Percentiles rank a stretch among this genome's conserved stretches.
Evolutionary conservation across 2,797 vertebrate genomes (phyloP).

Genomic region (Spondyliosoma cantharus): DNA sequence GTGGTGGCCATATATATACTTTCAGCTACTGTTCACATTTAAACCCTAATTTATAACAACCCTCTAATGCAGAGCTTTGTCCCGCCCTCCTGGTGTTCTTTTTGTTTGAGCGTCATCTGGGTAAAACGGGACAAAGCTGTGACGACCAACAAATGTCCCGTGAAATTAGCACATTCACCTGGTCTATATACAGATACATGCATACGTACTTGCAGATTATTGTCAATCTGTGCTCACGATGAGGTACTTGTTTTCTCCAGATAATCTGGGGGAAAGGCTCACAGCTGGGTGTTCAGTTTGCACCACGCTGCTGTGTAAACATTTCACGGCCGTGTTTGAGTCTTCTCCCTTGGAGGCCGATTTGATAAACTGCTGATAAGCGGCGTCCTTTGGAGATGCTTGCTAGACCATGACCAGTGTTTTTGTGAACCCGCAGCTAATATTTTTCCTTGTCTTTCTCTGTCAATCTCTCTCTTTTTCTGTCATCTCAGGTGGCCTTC

Average conservation of each 20-base stretch:
- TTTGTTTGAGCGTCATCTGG: constrained; percentile 32
- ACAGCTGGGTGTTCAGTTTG: not conserved
- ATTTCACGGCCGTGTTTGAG: constrained; percentile 47
- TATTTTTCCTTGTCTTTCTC: constrained; percentile 16
- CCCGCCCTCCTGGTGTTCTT: not conserved
- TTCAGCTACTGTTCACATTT: constrained; percentile 7
- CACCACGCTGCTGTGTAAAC: not conserved
- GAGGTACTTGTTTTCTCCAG: constrained; percentile 16
- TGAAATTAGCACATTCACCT: constrained; percentile 33
- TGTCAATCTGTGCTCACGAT: constrained; percentile 22
- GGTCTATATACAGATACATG: constrained; percentile 57
- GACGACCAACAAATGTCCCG: constrained; percentile 50
- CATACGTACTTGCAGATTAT: constrained; percentile 64
- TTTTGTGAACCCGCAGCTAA: constrained; percentile 34
- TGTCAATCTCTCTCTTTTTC: constrained; percentile 28
- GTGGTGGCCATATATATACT: constrained; percentile 54
- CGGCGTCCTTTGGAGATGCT: constrained; percentile 23
- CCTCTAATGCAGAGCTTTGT: constrained; percentile 40
- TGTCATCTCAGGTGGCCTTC: constrained; percentile 65
- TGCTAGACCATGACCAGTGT: not conserved
- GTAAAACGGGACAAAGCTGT: constrained; percentile 63
- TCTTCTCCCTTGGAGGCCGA: constrained; percentile 13
- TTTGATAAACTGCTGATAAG: constrained; percentile 31
- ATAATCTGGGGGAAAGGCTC: constrained; percentile 39
- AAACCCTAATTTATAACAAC: constrained; percentile 39